Conservation (phyloP, 2,113 vertebrate species). For the Zosterops borbonicus region DNA sequence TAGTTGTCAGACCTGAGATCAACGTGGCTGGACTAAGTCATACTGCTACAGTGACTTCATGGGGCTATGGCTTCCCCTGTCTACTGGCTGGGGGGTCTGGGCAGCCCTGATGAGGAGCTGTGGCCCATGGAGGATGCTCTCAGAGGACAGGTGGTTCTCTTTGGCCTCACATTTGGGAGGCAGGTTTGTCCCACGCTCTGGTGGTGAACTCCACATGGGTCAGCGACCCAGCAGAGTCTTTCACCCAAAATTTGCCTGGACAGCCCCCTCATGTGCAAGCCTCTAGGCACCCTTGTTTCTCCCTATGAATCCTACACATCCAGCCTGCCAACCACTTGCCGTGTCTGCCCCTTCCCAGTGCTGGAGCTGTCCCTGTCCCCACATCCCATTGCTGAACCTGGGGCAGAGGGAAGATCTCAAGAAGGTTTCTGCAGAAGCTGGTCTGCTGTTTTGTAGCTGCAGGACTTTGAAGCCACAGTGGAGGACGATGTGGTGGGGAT, state of each 20-base stretch:
- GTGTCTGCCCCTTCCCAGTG: not conserved
- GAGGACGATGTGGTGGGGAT: not conserved
- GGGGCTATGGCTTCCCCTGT: not conserved
- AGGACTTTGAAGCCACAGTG: fast-evolving
- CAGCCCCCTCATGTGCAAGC: fast-evolving
- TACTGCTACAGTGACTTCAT: not conserved
- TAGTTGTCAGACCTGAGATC: not conserved
- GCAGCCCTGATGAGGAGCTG: not conserved
- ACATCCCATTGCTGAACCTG: not conserved
- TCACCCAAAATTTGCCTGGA: not conserved
- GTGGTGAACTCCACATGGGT: not conserved
- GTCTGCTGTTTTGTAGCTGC: not conserved
- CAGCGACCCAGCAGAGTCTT: not conserved
- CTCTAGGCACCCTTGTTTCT: not conserved
- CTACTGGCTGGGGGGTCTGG: fast-evolving
- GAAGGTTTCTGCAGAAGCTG: not conserved
- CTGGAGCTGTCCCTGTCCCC: not conserved
- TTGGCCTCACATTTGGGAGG: not conserved
- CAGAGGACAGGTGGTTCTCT: not conserved
- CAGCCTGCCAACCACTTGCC: not conserved
- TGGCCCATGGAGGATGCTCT: not conserved
- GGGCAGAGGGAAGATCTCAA: not conserved
- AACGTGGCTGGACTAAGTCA: not conserved
- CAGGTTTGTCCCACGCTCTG: not conserved
- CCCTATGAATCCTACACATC: not conserved